Evolutionary conservation across 2,797 vertebrate species (phyloP), one percentile per base, ranked within the genome.

Genomic region (Glossophaga mutica): DNA sequence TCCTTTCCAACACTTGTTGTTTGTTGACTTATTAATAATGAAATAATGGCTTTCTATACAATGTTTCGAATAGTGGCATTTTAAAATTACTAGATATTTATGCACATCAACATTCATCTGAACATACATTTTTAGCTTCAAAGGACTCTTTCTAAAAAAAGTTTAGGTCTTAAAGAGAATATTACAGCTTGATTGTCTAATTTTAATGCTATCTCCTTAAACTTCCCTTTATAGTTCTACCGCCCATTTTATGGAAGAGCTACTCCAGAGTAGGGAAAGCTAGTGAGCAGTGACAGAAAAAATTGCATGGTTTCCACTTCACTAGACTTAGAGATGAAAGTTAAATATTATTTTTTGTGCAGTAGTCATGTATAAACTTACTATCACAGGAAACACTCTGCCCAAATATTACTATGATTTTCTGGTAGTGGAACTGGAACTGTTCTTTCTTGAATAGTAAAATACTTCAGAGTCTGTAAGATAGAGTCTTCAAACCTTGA

Each of bases 301-400:
- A 97, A 98, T 90, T 94, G 52, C 94, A 96, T 76, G 79, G 55
- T 98, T 98, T 98, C 86, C 95, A 96, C 91, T 97, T 97, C 97
- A 98, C 78, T 94, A 95, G 83, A 70, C 62, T 85, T 87, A 94
- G 19, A 97, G 87, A 97, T 93, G 71, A 97, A 98, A 97, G 70
- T 93, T 96, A 97, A 98, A 96, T 96, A 96, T 90, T 97, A 16
- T 96, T 98, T 98, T 97, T 96, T 83, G 32, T 68, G 37, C 97
- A 95, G 46, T 90, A 96, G 62, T 79, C 90, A 81, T 95, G 65
- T 94, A 87, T 84, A 95, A 88, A 97, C 44, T 85, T 95, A 93
- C 82, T 93, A 96, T 96, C 87, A 94, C 42, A 87, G 77, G 94
- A 94, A 22, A 79, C 4, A 39, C 12, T 87, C 67, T 96, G 52